Percentiles rank a stretch among this genome's conserved stretches.
Conservation (phyloP, 2,888 invertebrate species). For the Clepsis dumicolana region DNA sequence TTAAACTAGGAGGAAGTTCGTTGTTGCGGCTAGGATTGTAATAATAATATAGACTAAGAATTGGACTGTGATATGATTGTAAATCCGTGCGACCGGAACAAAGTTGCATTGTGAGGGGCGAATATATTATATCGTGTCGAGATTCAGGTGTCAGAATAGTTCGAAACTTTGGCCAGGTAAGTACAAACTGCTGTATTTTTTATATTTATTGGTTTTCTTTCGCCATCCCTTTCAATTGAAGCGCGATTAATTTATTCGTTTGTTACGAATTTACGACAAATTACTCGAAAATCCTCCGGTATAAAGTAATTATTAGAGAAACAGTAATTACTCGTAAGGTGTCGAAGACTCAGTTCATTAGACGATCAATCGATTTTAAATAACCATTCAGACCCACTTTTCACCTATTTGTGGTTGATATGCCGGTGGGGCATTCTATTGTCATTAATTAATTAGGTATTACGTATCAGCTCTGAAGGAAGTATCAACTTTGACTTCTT, state of each 20-base stretch:
- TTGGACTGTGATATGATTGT: slow-evolving; percentile 3
- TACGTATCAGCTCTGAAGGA: too few relatives aligned
- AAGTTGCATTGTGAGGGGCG: not conserved
- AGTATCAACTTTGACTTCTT: too few relatives aligned
- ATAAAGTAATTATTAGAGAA: too few relatives aligned
- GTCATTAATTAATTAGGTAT: not conserved
- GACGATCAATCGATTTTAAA: slow-evolving; percentile 16
- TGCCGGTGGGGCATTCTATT: too few relatives aligned
- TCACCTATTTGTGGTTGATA: too few relatives aligned
- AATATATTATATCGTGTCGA: not conserved
- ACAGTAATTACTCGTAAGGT: too few relatives aligned
- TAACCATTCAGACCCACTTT: slow-evolving; percentile 22
- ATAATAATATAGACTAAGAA: not conserved
- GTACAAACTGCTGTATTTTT: not conserved
- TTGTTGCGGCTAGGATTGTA: slow-evolving; percentile 16
- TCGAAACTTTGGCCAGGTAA: not conserved
- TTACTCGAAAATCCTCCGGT: too few relatives aligned
- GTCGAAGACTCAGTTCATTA: slow-evolving; percentile 1
- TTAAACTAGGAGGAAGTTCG: slow-evolving; percentile 26
- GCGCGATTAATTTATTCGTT: too few relatives aligned
- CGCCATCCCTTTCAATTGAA: too few relatives aligned
- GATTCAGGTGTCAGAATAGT: slow-evolving; percentile 2
- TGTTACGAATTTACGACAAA: too few relatives aligned
- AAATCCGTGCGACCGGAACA: not conserved
- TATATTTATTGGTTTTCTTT: not conserved